These are phyloP conservation scores for Auanema sp. DNA, from an alignment of 2,888 invertebrate species.

Conservation along the genomic window DNA sequence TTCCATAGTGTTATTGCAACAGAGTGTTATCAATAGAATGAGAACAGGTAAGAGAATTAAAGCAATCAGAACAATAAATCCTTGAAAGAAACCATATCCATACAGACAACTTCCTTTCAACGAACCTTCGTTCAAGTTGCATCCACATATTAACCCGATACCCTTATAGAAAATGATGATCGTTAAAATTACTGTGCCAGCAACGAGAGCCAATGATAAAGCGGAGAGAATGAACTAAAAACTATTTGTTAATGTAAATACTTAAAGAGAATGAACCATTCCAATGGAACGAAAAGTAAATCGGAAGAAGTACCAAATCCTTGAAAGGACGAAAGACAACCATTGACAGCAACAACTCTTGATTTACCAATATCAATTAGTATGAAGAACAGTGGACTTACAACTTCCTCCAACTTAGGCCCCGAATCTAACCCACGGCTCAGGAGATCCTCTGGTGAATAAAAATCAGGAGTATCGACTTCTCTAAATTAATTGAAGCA, in stretches of 20 bases:
- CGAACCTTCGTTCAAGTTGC: slow-evolving; percentile 45
- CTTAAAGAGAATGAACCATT: background rate
- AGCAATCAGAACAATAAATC: slow-evolving; percentile 38
- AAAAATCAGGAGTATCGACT: no score
- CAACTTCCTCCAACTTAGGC: no score
- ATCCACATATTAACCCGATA: slow-evolving; percentile 47
- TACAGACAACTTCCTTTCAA: background rate
- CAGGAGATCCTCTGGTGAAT: no score
- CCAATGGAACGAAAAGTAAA: no score
- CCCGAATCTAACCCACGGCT: no score
- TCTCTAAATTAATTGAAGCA: no score
- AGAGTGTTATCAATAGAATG: slow-evolving; percentile 45
- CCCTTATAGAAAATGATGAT: slow-evolving; percentile 49
- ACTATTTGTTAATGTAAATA: background rate
- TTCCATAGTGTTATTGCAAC: slow-evolving; percentile 50
- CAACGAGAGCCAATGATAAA: slow-evolving; percentile 35
- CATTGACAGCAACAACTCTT: no score
- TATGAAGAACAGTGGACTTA: no score
- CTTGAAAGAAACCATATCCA: slow-evolving; percentile 9
- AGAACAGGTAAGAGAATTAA: slow-evolving; percentile 38
- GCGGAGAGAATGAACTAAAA: slow-evolving; percentile 37
- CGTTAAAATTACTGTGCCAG: slow-evolving; percentile 40
- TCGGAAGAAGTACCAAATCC: background rate
- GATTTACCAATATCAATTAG: no score
- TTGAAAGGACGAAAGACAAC: background rate